Evolutionary conservation across 2,113 vertebrate species (phyloP).

Genomic region (Chionis minor): DNA sequence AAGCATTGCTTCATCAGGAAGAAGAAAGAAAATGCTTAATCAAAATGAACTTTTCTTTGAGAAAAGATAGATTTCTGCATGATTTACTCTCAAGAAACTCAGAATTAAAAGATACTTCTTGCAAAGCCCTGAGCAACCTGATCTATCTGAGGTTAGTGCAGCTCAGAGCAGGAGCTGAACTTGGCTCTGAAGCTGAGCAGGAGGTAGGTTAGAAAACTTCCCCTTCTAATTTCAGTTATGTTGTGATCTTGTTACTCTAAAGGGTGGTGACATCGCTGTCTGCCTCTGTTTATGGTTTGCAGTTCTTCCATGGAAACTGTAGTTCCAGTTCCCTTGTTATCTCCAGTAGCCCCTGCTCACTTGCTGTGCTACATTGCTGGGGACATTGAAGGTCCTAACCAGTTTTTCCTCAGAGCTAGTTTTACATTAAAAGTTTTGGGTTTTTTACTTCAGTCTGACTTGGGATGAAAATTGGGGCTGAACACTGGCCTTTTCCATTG

Average conservation of each 20-base stretch:
- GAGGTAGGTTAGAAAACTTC: background rate
- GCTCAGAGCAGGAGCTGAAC: background rate
- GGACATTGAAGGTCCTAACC: background rate
- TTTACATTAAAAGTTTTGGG: background rate
- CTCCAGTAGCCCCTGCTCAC: background rate
- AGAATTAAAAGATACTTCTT: background rate
- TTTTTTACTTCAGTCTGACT: background rate
- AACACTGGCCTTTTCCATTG: background rate
- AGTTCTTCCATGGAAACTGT: background rate
- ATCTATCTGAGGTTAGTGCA: background rate
- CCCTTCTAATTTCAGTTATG: background rate
- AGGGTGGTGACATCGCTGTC: background rate
- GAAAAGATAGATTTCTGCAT: background rate
- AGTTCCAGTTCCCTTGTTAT: background rate
- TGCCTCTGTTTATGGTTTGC: background rate
- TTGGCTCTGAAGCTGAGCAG: background rate
- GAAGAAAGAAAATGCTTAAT: background rate
- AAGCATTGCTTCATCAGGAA: background rate
- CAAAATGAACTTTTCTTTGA: background rate
- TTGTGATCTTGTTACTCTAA: background rate
- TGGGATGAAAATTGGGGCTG: background rate
- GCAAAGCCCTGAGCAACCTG: background rate
- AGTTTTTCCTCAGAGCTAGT: background rate
- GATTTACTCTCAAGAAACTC: background rate
- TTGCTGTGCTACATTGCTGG: background rate